Evolutionary conservation across 2,113 vertebrate species (phyloP), one percentile per base, ranked within the genome.

Genomic region (Arothron firmamentum): DNA sequence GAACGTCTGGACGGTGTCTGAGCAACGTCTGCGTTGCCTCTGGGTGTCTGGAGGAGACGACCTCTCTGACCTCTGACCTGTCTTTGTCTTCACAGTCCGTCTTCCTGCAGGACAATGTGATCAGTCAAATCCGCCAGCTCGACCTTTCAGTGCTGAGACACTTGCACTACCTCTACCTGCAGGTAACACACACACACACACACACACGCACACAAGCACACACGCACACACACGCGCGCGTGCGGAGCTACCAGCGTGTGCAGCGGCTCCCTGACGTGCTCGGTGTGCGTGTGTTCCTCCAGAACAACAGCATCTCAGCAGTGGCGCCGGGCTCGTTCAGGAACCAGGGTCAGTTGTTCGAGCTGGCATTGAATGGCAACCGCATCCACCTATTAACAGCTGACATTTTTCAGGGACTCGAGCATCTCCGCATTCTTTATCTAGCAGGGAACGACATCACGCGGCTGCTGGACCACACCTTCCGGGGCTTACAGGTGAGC

Each of bases 21-120:
- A 46, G 13, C 1, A 14, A 3, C 11, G 13, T 5, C 28, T 31
- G 28, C 28, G 5, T 1, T 7, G 28, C 3, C 28, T 6, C 8
- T 31, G 8, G 28, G 3, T 9, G 28, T 31, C 6, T 6, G 28
- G 8, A 31, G 28, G 28, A 31, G 28, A 6, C 6, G 5, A 31
- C 28, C 28, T 31, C 34, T 38, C 34, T 38, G 34, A 38, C 34
- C 8, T 38, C 3, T 38, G 11, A 9, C 9, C 1, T 12, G 34
- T 38, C 34, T 38, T 65, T 72, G 20, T 76, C 43, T 61, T 20
- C 38, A 11, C 19, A 96, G 94, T 95, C 94, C 0, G 85, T 95
- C 68, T 95, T 95, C 79, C 91, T 96, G 13, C 94, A 96, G 85
- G 94, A 96, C 73, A 96, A 96, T 74, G 72, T 87, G 67, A 93